Percentiles rank a stretch among this genome's conserved stretches.
Evolutionary conservation across 2,888 invertebrate genomes (phyloP).

Genomic region (Trichogramma evanescens): DNA sequence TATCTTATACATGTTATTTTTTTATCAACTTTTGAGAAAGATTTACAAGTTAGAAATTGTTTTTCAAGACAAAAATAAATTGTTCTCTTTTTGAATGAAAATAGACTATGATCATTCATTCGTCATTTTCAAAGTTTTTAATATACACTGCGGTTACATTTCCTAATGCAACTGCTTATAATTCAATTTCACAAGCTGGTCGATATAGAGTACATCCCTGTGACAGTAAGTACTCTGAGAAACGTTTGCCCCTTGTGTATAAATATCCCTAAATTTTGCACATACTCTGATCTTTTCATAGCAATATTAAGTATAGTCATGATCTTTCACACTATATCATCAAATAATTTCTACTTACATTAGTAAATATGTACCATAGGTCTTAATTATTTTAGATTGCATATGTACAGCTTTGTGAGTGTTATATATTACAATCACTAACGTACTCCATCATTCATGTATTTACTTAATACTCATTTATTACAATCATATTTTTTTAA

Average conservation of each 20-base stretch:
- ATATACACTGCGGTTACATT: constrained; percentile 18
- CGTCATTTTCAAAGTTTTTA: constrained; percentile 14
- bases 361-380: too few species aligned
- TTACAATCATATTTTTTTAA: too few species aligned
- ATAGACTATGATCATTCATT: constrained; percentile 1
- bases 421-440: neutral
- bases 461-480: too few species aligned
- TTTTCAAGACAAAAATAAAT: neutral
- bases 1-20: too few species aligned
- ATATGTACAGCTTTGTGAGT: too few species aligned
- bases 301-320: neutral
- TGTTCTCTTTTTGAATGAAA: constrained; percentile 1
- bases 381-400: too few species aligned
- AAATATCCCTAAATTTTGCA: constrained; percentile 19
- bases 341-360: too few species aligned
- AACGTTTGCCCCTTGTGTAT: constrained; percentile 17
- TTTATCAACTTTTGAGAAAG: neutral
- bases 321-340: neutral
- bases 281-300: constrained; percentile 26
- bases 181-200: constrained; percentile 57
- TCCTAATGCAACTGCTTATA: constrained; percentile 38
- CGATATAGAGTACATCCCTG: constrained; percentile 57
- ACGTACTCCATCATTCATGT: neutral
- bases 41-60: neutral
- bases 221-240: constrained; percentile 47